phyloP scores from a whole-genome alignment of 2,888 invertebrate species.

The Adelognathus sp. region DNA sequence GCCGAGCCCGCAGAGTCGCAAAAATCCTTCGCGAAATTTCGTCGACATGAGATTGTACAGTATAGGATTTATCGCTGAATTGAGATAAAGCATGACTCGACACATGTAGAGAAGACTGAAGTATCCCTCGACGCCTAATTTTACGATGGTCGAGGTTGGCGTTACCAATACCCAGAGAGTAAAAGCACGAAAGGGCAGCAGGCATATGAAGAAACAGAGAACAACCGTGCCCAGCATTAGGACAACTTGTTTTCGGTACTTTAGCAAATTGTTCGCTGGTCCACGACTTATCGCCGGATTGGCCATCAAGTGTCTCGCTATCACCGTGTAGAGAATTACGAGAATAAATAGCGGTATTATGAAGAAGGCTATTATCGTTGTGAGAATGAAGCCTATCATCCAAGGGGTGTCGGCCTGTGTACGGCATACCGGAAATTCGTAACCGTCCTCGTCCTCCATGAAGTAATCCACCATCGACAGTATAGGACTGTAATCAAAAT shows the following conservation, averaged over 20 bases:
- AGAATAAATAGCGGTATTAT: conserved; percentile 91
- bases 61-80: conserved; percentile 95
- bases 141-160: conserved; percentile 85
- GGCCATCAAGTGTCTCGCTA: conserved; percentile 92
- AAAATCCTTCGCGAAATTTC: conserved; percentile 92
- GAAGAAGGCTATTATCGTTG: conserved; percentile 92
- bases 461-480: conserved; percentile 90
- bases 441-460: conserved; percentile 88
- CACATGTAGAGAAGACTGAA: conserved; percentile 93
- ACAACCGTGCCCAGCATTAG: conserved; percentile 95
- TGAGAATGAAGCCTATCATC: conserved; percentile 90
- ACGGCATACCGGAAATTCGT: conserved; percentile 87
- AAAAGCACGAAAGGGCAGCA: conserved; percentile 93
- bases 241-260: conserved; percentile 91
- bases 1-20: conserved; percentile 84
- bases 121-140: conserved; percentile 90
- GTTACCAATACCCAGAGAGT: conserved; percentile 93
- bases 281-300: conserved; percentile 88
- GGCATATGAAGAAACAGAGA: conserved; percentile 93
- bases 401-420: conserved; percentile 89
- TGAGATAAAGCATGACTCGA: conserved; percentile 93
- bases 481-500: conserved; percentile 91
- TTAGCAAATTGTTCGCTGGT: conserved; percentile 84
- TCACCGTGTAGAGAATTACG: conserved; percentile 91
- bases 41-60: conserved; percentile 96